Conservation (phyloP, 2,888 invertebrate species). For the Clostera curtula region DNA sequence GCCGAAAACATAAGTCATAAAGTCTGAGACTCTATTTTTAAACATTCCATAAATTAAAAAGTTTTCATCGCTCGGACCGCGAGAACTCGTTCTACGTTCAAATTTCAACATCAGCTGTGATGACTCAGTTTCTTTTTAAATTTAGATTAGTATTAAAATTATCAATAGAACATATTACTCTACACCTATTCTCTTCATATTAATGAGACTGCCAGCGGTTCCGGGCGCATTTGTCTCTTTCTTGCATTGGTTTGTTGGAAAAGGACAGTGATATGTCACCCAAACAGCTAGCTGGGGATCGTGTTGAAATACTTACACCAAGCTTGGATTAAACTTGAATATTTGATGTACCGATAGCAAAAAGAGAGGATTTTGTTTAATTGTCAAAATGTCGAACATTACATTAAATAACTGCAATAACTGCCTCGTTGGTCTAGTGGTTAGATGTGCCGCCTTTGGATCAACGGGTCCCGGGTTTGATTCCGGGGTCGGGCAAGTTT, state of each 20-base stretch:
- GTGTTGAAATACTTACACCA: conserved; percentile 69
- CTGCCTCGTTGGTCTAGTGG: no score
- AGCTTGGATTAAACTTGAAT: conserved; percentile 63
- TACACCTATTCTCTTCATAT: conserved; percentile 40
- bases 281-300: conserved; percentile 34
- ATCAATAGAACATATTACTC: conserved; percentile 37
- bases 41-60: neutral
- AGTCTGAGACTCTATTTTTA: conserved; percentile 3
- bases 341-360: conserved; percentile 43
- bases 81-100: neutral
- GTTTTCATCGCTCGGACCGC: neutral
- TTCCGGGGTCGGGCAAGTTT: no score
- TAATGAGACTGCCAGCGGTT: conserved; percentile 29
- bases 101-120: conserved; percentile 6
- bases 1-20: no score
- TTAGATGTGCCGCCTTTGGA: no score
- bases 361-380: conserved; percentile 13
- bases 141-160: conserved; percentile 25
- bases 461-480: no score
- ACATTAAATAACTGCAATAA: no score
- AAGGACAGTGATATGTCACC: conserved; percentile 23
- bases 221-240: conserved; percentile 23
- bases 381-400: no score
- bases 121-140: conserved; percentile 19
- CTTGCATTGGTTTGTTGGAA: conserved; percentile 16